phyloP scores from a whole-genome alignment of 2,797 vertebrate genomes.

The Zenarchopterus dispar region DNA sequence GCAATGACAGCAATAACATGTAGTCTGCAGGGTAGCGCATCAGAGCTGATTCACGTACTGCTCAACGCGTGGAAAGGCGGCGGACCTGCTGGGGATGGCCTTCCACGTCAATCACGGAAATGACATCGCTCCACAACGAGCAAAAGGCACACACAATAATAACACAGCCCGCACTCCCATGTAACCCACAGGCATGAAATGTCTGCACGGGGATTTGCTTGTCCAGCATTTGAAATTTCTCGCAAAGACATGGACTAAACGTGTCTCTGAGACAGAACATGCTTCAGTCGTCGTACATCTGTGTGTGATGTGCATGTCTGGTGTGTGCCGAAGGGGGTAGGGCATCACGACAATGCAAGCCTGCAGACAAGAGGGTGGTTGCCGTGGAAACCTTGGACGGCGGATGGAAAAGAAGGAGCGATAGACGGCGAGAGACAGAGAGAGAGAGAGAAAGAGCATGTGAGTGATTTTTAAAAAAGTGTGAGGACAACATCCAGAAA shows the following conservation, averaged over 20 bases:
- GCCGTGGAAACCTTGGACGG: slow-evolving; percentile 83
- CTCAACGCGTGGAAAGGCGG: slow-evolving; percentile 42
- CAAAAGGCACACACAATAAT: slow-evolving; percentile 13
- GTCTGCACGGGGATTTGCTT: slow-evolving; percentile 4
- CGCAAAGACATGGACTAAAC: slow-evolving; percentile 5
- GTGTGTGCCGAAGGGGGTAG: slow-evolving; percentile 75
- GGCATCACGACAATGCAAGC: slow-evolving; percentile 77
- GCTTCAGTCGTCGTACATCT: slow-evolving; percentile 24
- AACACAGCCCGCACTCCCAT: background rate
- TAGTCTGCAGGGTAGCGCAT: slow-evolving; percentile 37
- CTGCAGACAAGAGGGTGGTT: slow-evolving; percentile 83
- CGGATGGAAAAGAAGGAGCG: slow-evolving; percentile 55
- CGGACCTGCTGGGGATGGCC: slow-evolving; percentile 29
- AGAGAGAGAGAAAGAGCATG: slow-evolving; percentile 40
- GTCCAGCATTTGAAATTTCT: slow-evolving; percentile 5
- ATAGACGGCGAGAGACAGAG: slow-evolving; percentile 51
- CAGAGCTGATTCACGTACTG: slow-evolving; percentile 59
- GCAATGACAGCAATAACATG: slow-evolving; percentile 23
- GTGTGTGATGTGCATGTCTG: slow-evolving; percentile 51
- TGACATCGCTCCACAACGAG: slow-evolving; percentile 32
- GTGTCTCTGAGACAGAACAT: slow-evolving; percentile 9
- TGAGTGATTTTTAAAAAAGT: slow-evolving; percentile 39
- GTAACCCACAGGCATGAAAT: background rate
- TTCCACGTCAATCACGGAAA: slow-evolving; percentile 55
- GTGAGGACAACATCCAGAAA: slow-evolving; percentile 52